These are phyloP conservation scores for Epistrophella euchroma DNA, from an alignment of 2,888 invertebrate species.

Conservation along the genomic window DNA sequence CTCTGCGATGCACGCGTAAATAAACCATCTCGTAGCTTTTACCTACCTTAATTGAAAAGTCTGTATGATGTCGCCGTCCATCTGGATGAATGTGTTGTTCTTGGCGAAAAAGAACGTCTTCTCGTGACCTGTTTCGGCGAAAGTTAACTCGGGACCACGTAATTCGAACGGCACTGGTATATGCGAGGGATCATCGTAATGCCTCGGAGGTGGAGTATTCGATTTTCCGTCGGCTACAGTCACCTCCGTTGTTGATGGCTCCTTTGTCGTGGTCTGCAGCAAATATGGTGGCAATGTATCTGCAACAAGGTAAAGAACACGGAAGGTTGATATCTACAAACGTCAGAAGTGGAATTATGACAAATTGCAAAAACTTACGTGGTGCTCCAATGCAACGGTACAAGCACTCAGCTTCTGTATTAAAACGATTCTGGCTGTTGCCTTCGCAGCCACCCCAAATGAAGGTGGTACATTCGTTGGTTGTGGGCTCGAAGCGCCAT, in stretches of 20 bases:
- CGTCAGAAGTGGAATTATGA: constrained; percentile 26
- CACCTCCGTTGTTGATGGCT: constrained; percentile 85
- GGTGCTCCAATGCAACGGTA: constrained; percentile 87
- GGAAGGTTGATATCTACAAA: constrained; percentile 15
- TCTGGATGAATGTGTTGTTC: constrained; percentile 94
- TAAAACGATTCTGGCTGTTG: constrained; percentile 88
- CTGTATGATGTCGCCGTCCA: constrained; percentile 95
- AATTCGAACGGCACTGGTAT: constrained; percentile 90
- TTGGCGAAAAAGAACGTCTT: constrained; percentile 96
- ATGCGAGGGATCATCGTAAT: constrained; percentile 78
- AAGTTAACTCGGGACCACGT: constrained; percentile 91
- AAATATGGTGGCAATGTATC: constrained; percentile 86
- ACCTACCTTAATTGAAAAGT: constrained; percentile 93
- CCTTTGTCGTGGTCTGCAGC: constrained; percentile 84
- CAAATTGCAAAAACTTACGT: constrained; percentile 82
- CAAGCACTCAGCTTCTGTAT: constrained; percentile 88
- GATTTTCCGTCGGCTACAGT: constrained; percentile 76
- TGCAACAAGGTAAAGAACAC: constrained; percentile 76
- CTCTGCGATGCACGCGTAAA: constrained; percentile 17
- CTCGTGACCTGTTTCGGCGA: constrained; percentile 93
- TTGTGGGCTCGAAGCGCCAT: constrained; percentile 87
- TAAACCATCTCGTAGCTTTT: neutral
- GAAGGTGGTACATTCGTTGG: constrained; percentile 86
- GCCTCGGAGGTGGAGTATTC: constrained; percentile 79
- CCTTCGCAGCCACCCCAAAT: constrained; percentile 89